Conservation (phyloP, 2,888 invertebrate species). For the Eurois occulta region DNA sequence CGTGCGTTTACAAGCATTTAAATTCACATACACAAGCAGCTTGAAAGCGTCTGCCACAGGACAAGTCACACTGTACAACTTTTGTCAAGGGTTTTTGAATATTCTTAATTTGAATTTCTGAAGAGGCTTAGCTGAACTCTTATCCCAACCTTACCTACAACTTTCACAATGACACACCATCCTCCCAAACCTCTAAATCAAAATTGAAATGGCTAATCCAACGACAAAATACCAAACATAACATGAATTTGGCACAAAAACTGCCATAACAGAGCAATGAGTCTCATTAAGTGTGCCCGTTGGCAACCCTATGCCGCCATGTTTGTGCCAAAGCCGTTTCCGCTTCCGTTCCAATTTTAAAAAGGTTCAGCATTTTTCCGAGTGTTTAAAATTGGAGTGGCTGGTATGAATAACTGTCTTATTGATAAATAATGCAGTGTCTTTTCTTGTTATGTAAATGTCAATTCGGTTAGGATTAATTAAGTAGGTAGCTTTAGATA, state of each 20-base stretch:
- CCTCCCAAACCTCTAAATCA: conserved; percentile 26
- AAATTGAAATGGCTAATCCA: conserved; percentile 45
- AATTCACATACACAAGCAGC: no score
- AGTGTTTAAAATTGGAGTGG: conserved; percentile 42
- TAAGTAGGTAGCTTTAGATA: background rate
- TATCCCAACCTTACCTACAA: background rate
- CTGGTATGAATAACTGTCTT: conserved; percentile 19
- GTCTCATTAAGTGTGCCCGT: conserved; percentile 66
- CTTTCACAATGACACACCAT: background rate
- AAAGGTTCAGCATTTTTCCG: conserved; percentile 56
- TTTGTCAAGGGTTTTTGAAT: background rate
- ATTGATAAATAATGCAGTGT: conserved; percentile 12
- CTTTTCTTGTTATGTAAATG: background rate
- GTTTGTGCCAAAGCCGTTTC: conserved; percentile 73
- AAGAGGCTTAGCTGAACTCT: background rate
- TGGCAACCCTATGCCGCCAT: conserved; percentile 69
- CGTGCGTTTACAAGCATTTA: no score
- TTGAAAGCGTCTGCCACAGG: background rate
- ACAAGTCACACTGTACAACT: background rate
- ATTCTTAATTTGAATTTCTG: background rate
- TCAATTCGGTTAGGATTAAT: background rate
- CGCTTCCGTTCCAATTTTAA: conserved; percentile 78
- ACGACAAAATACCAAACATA: conserved; percentile 53
- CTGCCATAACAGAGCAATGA: conserved; percentile 66
- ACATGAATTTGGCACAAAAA: conserved; percentile 68